phyloP scores from a whole-genome alignment of 64 coral and sea anemone genomes.

The Pachyseris speciosa region DNA sequence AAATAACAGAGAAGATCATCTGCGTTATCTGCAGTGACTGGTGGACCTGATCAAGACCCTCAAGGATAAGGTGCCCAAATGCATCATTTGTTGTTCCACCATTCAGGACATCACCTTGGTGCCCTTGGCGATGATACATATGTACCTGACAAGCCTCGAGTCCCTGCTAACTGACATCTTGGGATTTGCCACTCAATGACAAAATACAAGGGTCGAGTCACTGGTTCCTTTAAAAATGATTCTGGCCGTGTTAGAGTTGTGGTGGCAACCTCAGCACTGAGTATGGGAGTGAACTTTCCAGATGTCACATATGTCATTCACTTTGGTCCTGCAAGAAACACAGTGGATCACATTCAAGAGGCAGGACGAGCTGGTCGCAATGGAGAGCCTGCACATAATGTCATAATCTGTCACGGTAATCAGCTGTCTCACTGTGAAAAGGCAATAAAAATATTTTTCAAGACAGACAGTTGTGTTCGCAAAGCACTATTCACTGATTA shows the following conservation, averaged over 20 bases:
- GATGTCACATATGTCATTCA: constrained; percentile 20
- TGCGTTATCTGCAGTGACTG: constrained; percentile 40
- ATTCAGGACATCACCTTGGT: neutral
- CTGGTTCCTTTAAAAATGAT: neutral
- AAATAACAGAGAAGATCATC: constrained; percentile 42
- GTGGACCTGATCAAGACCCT: neutral
- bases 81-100: constrained; percentile 50
- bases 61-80: constrained; percentile 49
- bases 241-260: constrained; percentile 2
- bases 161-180: neutral
- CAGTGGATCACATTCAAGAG: constrained; percentile 40
- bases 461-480: constrained; percentile 22
- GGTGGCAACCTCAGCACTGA: constrained; percentile 34
- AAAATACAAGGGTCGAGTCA: constrained; percentile 21
- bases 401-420: constrained; percentile 55
- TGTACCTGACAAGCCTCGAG: neutral
- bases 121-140: constrained; percentile 4
- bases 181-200: constrained; percentile 29
- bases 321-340: constrained; percentile 21
- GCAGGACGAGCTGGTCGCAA: constrained; percentile 18
- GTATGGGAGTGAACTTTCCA: constrained; percentile 44
- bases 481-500: constrained; percentile 26
- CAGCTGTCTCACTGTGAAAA: constrained; percentile 55
- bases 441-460: constrained; percentile 51
- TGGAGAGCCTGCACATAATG: constrained; percentile 28